Conservation (phyloP, 2,113 vertebrate genomes). For the Callocephalon fimbriatum region DNA sequence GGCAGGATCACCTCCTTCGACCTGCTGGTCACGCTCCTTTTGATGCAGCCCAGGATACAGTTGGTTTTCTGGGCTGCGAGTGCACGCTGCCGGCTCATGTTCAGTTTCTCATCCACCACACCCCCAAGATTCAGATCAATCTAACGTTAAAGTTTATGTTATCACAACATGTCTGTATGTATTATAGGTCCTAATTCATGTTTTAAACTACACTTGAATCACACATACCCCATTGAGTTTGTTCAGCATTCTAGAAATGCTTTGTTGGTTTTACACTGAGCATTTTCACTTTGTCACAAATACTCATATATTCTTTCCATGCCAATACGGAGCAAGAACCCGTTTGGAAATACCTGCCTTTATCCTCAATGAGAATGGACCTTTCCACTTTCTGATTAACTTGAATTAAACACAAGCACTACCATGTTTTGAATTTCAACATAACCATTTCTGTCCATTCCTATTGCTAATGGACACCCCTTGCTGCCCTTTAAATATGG, state of each 20-base stretch:
- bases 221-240: accelerated
- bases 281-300: neutral
- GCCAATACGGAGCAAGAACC: neutral
- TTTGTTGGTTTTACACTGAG: neutral
- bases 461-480: neutral
- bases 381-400: neutral
- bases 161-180: neutral
- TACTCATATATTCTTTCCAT: neutral
- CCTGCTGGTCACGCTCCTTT: too few species aligned
- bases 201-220: neutral
- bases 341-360: neutral
- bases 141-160: neutral
- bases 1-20: too few species aligned
- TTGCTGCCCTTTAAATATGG: neutral
- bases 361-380: neutral
- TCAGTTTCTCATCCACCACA: too few species aligned
- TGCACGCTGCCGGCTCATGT: too few species aligned
- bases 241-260: neutral
- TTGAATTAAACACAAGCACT: neutral
- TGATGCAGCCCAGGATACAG: too few species aligned
- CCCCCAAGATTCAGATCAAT: too few species aligned
- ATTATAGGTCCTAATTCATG: neutral
- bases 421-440: neutral
- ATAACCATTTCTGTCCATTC: neutral
- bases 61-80: too few species aligned